Percentiles rank a stretch among this genome's conserved stretches.
Evolutionary conservation across 2,888 invertebrate genomes (phyloP).

Genomic region (Agrotis exclamationis): DNA sequence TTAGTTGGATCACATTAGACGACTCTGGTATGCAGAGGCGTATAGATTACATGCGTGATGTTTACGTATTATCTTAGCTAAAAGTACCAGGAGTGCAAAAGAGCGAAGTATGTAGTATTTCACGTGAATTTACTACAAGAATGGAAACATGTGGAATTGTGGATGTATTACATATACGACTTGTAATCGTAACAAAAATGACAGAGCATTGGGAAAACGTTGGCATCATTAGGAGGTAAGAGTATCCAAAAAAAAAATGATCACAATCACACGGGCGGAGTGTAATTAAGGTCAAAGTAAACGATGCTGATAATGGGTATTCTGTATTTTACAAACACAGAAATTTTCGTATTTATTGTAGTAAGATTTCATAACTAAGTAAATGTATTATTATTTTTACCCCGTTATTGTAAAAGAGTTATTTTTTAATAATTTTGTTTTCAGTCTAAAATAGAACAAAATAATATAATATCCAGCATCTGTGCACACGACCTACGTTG

Average conservation of each 20-base stretch:
- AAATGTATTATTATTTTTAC: no score
- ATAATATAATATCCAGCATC: no score
- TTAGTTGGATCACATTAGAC: no score
- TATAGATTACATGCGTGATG: background rate
- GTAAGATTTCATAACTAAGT: no score
- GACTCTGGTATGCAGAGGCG: no score
- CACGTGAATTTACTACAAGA: no score
- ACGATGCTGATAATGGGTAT: conserved; percentile 1
- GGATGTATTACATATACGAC: background rate
- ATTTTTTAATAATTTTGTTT: no score
- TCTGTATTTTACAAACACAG: background rate
- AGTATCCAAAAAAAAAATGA: conserved; percentile 17
- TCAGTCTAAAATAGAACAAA: no score
- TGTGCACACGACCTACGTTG: background rate
- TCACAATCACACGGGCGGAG: conserved; percentile 48
- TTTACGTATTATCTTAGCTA: background rate
- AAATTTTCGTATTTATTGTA: no score
- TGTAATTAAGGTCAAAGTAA: conserved; percentile 34
- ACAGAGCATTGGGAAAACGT: background rate
- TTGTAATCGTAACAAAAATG: background rate
- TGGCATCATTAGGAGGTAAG: conserved; percentile 34
- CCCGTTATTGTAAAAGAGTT: no score
- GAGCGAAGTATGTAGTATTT: background rate
- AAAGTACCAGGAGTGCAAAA: background rate
- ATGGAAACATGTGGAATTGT: no score